Evolutionary conservation across 2,888 invertebrate genomes (phyloP), one percentile per base, ranked within the genome.

Genomic region (Hypena proboscidalis): DNA sequence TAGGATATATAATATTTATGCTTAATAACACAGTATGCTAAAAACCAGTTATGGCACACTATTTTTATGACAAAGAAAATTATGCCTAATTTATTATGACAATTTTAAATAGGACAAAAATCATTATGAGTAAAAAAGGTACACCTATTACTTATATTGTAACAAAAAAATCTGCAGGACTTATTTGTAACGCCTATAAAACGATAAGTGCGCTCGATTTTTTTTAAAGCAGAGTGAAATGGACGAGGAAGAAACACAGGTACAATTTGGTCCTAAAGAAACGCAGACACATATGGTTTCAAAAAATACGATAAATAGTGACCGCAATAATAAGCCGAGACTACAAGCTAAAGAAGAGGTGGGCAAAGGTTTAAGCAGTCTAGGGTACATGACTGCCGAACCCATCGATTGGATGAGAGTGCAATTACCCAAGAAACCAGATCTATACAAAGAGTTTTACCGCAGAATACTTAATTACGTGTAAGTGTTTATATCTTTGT

Each of bases 361-460:
- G 7, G 92, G 91, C 40, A 81, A 92, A 61, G 89, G 92, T 58
- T 77, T 93, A 34, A 71, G 70, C 20, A 92, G 93, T 46, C 82
- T 94, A 0, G 94, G 94, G 2, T 94, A 94, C 60, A 88, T 85
- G 3, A 65, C 79, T 6, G 84, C 90, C 1, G 92, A 92, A 33
- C 90, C 92, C 0, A 92, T 95, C 38, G 92, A 93, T 67, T 95
- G 95, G 94, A 85, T 90, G 53, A 88, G 91, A 48, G 88, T 94
- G 7, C 88, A 90, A 36, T 74, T 94, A 23, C 95, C 94, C 0
- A 93, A 93, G 61, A 95, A 95, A 78, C 93, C 92, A 57, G 94
- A 95, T 71, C 75, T 95, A 20, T 94, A 93, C 75, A 91, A 93
- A 65, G 94, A 94, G 67, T 86, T 95, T 49, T 93, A 93, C 60